phyloP scores from a whole-genome alignment of 2,888 invertebrate species.

The Philereme transversata region DNA sequence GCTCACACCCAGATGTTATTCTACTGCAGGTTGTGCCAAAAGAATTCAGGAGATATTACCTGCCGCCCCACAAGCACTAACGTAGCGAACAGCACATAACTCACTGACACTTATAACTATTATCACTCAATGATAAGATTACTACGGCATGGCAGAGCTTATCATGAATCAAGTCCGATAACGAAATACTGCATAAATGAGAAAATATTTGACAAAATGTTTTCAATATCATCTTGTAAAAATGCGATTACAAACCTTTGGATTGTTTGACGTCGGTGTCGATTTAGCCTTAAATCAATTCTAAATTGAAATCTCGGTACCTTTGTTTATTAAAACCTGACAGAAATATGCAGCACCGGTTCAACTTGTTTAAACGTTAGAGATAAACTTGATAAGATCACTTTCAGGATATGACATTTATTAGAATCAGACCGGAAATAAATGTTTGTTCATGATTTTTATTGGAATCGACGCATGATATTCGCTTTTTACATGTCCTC shows the following conservation, averaged over 20 bases:
- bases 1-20: constrained; percentile 56
- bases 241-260: constrained; percentile 2
- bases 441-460: constrained; percentile 40
- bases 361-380: not conserved
- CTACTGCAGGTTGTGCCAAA: constrained; percentile 51
- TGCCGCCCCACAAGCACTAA: constrained; percentile 66
- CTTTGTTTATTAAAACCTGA: not conserved
- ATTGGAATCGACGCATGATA: constrained; percentile 38
- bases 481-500: no score
- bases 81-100: constrained; percentile 70
- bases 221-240: constrained; percentile 46
- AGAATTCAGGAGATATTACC: constrained; percentile 64
- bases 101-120: constrained; percentile 82
- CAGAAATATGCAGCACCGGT: no score
- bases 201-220: constrained; percentile 61
- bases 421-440: constrained; percentile 35
- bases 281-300: no score
- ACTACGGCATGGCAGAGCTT: constrained; percentile 75
- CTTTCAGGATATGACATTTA: constrained; percentile 16
- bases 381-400: constrained; percentile 6
- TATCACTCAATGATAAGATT: constrained; percentile 82
- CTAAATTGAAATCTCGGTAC: not conserved
- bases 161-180: constrained; percentile 79
- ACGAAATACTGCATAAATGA: constrained; percentile 67
- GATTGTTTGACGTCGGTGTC: no score